phyloP scores from a whole-genome alignment of 2,113 vertebrate species.

The Nothobranchius furzeri region DNA sequence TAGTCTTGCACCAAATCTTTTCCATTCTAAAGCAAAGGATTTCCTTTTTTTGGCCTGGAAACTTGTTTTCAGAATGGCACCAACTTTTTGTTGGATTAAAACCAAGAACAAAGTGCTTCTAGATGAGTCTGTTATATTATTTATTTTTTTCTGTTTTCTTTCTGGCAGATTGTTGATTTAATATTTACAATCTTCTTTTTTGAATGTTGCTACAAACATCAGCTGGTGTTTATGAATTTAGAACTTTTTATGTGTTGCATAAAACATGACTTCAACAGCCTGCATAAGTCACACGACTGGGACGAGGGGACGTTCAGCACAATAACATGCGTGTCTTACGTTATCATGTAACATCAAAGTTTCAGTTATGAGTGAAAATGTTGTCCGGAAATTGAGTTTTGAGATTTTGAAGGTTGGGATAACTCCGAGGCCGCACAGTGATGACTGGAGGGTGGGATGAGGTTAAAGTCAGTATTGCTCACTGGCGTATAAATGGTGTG shows the following conservation, averaged over 20 bases:
- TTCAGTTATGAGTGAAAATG: neutral
- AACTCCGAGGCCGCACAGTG: neutral
- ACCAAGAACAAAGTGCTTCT: neutral
- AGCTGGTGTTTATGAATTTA: neutral
- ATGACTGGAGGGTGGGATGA: conserved; percentile 19
- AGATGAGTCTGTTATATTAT: neutral
- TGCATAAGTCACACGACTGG: no score
- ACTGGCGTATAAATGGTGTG: conserved; percentile 73
- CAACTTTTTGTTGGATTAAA: neutral
- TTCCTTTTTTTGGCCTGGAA: neutral
- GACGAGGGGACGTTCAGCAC: no score
- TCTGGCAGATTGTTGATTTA: neutral
- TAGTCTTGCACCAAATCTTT: neutral
- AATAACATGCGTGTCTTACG: no score
- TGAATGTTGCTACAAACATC: neutral
- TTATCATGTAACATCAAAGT: neutral
- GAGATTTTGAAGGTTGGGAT: neutral
- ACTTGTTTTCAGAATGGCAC: neutral
- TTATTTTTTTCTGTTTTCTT: neutral
- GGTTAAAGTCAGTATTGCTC: conserved; percentile 62
- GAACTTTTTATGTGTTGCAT: no score
- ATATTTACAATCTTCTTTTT: neutral
- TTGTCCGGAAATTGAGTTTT: neutral
- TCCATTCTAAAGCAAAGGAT: neutral
- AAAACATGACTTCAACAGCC: no score